phyloP scores from a whole-genome alignment of 2,113 vertebrate species.

The Ciconia boyciana region DNA sequence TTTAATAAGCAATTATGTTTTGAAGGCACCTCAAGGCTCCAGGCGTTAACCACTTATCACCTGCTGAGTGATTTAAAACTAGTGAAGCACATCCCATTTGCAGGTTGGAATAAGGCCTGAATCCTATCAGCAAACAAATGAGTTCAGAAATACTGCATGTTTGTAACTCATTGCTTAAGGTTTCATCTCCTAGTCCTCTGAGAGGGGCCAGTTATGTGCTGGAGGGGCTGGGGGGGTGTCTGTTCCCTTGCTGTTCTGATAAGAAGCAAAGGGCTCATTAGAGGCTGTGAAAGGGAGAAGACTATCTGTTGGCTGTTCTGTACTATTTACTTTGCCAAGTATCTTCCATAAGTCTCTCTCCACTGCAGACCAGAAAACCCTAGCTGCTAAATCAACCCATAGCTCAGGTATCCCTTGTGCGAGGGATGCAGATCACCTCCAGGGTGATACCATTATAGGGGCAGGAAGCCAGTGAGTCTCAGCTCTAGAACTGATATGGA shows the following conservation, averaged over 20 bases:
- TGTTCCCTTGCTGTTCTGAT: neutral
- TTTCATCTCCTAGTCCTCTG: neutral
- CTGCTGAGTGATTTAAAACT: constrained; percentile 30
- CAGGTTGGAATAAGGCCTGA: neutral
- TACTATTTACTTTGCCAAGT: neutral
- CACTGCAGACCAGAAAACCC: neutral
- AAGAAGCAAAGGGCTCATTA: neutral
- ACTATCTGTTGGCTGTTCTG: neutral
- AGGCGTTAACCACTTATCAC: constrained; percentile 38
- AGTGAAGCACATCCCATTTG: constrained; percentile 13
- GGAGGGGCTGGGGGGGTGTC: neutral
- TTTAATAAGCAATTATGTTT: constrained; percentile 53
- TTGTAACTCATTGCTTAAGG: neutral
- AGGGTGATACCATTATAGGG: neutral
- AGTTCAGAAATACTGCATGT: neutral
- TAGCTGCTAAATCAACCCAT: neutral
- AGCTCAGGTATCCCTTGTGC: neutral
- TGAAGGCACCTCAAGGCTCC: constrained; percentile 43
- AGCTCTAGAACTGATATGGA: neutral
- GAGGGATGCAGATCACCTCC: neutral
- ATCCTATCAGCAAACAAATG: constrained; percentile 29
- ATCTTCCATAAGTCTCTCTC: neutral
- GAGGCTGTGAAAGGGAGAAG: neutral
- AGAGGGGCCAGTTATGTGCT: neutral
- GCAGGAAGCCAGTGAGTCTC: neutral